Conservation (phyloP, 1,140 invertebrate genomes). For the Anthonomus grandis region DNA sequence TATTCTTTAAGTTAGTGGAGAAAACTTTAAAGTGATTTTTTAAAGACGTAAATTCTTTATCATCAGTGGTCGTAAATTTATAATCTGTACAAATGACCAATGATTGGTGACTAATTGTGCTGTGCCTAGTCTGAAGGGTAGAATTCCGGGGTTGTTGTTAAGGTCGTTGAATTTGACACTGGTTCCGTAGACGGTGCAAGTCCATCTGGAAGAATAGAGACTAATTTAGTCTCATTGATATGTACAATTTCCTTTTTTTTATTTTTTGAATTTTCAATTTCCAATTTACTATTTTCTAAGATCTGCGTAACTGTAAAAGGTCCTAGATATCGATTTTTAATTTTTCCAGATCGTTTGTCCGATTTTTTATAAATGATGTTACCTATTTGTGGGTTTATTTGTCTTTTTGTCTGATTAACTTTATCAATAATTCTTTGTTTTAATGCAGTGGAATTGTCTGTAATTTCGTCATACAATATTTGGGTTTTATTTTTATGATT, state of each 20-base stretch:
- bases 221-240: conserved; percentile 17
- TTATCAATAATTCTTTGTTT: conserved; percentile 18
- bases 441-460: no score
- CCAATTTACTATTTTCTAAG: conserved; percentile 7
- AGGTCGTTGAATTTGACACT: conserved; percentile 7
- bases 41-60: background rate
- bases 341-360: conserved; percentile 5
- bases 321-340: conserved; percentile 14
- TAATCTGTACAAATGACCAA: conserved; percentile 11
- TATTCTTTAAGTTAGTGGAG: conserved; percentile 1
- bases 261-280: conserved; percentile 15
- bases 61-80: conserved; percentile 7
- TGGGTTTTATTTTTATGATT: conserved; percentile 10
- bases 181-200: background rate
- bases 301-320: conserved; percentile 14
- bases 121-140: conserved; percentile 13
- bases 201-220: conserved; percentile 13
- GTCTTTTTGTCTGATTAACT: conserved; percentile 10
- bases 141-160: conserved; percentile 12
- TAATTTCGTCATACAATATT: no score
- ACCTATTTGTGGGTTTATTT: conserved; percentile 5
- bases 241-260: conserved; percentile 6
- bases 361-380: conserved; percentile 8
- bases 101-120: conserved; percentile 9
- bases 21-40: background rate